Conservation (phyloP, 1,140 invertebrate genomes). For the Episyrphus balteatus region DNA sequence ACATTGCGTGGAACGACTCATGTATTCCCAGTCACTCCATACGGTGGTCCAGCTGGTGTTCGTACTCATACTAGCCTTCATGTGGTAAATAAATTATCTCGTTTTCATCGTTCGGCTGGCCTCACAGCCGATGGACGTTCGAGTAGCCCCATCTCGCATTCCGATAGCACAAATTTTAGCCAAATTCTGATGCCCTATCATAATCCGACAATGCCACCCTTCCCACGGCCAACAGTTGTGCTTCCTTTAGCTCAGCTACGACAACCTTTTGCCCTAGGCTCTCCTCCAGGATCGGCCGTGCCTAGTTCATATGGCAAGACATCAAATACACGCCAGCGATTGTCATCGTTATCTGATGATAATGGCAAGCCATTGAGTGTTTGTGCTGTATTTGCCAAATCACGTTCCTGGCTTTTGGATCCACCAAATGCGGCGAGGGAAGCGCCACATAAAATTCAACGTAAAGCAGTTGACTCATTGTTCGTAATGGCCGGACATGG, state of each 20-base stretch:
- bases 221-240: constrained; percentile 69
- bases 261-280: constrained; percentile 51
- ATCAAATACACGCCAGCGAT: constrained; percentile 47
- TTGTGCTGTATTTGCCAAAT: constrained; percentile 64
- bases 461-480: constrained; percentile 63
- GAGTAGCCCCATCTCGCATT: constrained; percentile 60
- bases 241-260: constrained; percentile 76
- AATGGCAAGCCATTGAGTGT: constrained; percentile 57
- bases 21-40: constrained; percentile 94
- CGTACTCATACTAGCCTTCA: constrained; percentile 85
- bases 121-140: constrained; percentile 60
- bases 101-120: constrained; percentile 92
- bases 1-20: constrained; percentile 94
- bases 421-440: constrained; percentile 42
- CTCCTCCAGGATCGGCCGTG: constrained; percentile 22
- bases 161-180: constrained; percentile 37
- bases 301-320: constrained; percentile 7
- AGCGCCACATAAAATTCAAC: constrained; percentile 32
- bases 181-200: constrained; percentile 55
- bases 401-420: constrained; percentile 60
- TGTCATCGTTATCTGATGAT: constrained; percentile 54
- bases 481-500: constrained; percentile 85
- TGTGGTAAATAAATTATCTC: constrained; percentile 88
- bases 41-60: constrained; percentile 81
- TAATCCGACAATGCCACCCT: constrained; percentile 80